Percentiles rank a stretch among this genome's conserved stretches.
phyloP scores from a whole-genome alignment of 35 echinoderm and acorn worm species.

The Anneissia japonica region DNA sequence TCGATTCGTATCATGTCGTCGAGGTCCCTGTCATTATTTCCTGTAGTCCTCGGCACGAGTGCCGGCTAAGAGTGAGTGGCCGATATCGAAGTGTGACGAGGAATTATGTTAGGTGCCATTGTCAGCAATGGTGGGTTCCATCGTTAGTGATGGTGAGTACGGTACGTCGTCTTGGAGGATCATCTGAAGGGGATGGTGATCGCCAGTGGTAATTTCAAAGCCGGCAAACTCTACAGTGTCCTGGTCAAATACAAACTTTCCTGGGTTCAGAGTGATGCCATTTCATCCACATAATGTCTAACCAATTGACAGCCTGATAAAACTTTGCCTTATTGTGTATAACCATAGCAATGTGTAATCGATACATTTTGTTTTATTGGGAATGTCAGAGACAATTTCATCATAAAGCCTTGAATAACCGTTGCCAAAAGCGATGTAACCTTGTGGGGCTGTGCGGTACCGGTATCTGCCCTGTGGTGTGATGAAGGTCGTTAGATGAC shows the following conservation, averaged over 20 bases:
- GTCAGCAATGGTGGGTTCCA: background rate
- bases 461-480: constrained; percentile 30
- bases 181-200: background rate
- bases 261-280: constrained; percentile 35
- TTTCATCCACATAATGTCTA: constrained; percentile 28
- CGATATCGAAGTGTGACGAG: background rate
- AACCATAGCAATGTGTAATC: background rate
- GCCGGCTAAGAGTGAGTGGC: too few species aligned
- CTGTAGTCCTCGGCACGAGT: too few species aligned
- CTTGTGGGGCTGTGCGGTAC: constrained; percentile 14
- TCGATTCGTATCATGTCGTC: too few species aligned
- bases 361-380: background rate
- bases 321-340: too few species aligned
- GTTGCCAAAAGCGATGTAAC: constrained; percentile 8
- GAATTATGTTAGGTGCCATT: background rate
- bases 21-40: background rate
- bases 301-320: constrained; percentile 33
- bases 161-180: background rate
- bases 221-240: background rate
- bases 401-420: constrained; percentile 16
- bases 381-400: constrained; percentile 17
- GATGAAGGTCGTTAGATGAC: constrained; percentile 31
- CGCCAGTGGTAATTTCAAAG: background rate
- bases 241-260: constrained; percentile 5
- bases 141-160: constrained; percentile 18